Conservation (phyloP, 37 sponge, comb jelly and placozoan genomes). For the Corticium candelabrum region DNA sequence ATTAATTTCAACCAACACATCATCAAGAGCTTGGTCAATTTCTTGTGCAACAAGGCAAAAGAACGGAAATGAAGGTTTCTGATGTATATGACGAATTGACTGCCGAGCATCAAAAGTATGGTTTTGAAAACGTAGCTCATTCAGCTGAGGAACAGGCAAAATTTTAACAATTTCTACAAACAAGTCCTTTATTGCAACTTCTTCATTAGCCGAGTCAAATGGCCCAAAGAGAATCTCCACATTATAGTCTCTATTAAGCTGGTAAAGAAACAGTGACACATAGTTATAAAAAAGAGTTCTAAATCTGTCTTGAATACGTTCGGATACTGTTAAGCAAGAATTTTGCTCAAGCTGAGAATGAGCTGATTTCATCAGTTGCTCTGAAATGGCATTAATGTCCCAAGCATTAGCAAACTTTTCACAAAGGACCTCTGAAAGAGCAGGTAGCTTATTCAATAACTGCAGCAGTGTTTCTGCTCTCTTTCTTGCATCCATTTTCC, state of each 20-base stretch:
- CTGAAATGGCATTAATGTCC: background rate
- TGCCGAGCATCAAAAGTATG: conserved; percentile 16
- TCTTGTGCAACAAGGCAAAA: background rate
- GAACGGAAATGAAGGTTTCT: conserved; percentile 17
- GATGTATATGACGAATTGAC: background rate
- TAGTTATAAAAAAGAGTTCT: conserved; percentile 56
- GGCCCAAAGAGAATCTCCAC: conserved; percentile 30
- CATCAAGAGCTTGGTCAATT: conserved; percentile 7
- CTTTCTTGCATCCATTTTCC: background rate
- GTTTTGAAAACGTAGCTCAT: conserved; percentile 17
- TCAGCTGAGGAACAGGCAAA: conserved; percentile 34
- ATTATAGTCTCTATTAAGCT: conserved; percentile 49
- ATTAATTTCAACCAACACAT: background rate
- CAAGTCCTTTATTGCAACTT: conserved; percentile 17
- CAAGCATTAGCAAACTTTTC: background rate
- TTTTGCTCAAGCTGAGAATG: conserved; percentile 7
- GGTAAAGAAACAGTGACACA: conserved; percentile 53
- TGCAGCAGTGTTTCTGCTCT: background rate
- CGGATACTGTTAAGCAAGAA: conserved; percentile 9
- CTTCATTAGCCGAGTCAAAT: background rate
- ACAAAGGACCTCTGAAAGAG: background rate
- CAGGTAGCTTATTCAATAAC: background rate
- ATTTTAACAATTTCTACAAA: conserved; percentile 40
- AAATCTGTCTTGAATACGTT: conserved; percentile 37
- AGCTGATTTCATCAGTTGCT: conserved; percentile 12